Conservation (phyloP, 2,113 vertebrate genomes). For the Ascaphus truei region DNA sequence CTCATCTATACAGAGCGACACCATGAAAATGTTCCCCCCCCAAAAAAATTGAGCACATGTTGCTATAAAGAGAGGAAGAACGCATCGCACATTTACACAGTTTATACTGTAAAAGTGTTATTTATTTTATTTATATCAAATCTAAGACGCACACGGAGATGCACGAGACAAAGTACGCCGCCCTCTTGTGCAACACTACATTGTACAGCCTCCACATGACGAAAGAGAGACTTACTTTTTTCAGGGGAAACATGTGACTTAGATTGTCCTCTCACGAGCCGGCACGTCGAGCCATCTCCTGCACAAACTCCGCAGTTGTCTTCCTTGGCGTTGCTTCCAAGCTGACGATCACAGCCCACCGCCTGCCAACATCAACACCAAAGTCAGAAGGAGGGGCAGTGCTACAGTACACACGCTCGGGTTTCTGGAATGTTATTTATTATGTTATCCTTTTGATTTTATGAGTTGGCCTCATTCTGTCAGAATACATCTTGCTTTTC, state of each 20-base stretch:
- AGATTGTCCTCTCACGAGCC: slow-evolving; percentile 84
- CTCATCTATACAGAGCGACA: no score
- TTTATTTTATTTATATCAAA: no score
- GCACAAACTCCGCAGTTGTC: slow-evolving; percentile 88
- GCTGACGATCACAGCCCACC: slow-evolving; percentile 86
- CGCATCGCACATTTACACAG: no score
- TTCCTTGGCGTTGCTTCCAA: slow-evolving; percentile 80
- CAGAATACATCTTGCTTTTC: slow-evolving; percentile 39
- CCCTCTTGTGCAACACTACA: no score
- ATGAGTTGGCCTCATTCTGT: slow-evolving; percentile 44
- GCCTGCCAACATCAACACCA: slow-evolving; percentile 71
- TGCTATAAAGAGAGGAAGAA: no score
- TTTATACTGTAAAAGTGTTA: no score
- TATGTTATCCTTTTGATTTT: slow-evolving; percentile 44
- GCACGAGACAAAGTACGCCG: no score
- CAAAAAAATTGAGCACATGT: no score
- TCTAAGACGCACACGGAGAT: no score
- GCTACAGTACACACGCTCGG: slow-evolving; percentile 42
- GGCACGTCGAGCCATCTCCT: slow-evolving; percentile 81
- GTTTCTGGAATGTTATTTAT: slow-evolving; percentile 50
- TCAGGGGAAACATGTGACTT: slow-evolving; percentile 75
- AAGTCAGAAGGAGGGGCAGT: slow-evolving; percentile 53
- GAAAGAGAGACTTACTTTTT: slow-evolving; percentile 76
- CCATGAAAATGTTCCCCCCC: no score
- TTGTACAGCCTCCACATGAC: no score